Evolutionary conservation across 1,140 invertebrate genomes (phyloP).

Genomic region (Littorina saxatilis): DNA sequence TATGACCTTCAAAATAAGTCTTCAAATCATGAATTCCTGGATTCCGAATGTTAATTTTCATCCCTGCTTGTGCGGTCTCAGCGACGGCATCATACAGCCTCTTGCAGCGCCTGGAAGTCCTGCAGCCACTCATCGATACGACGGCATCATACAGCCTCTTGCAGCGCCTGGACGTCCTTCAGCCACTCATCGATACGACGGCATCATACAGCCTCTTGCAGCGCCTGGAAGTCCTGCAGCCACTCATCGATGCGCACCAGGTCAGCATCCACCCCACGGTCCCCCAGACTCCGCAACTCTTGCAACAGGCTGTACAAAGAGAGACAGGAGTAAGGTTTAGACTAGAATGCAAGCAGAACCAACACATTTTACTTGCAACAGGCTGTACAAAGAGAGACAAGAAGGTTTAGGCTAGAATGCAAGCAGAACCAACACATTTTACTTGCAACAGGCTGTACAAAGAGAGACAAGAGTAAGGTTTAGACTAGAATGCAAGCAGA

Average conservation of each 20-base stretch:
- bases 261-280: background rate
- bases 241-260: conserved; percentile 10
- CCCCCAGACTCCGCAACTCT: conserved; percentile 6
- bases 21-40: too few species aligned
- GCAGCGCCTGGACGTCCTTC: too few species aligned
- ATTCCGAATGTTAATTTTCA: too few species aligned
- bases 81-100: too few species aligned
- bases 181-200: too few species aligned
- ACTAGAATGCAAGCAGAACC: background rate
- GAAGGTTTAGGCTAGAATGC: background rate
- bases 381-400: background rate
- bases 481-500: background rate
- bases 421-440: too few species aligned
- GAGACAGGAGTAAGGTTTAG: background rate
- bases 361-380: background rate
- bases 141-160: too few species aligned
- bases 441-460: too few species aligned
- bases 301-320: conserved; percentile 3
- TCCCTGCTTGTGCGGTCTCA: too few species aligned
- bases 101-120: too few species aligned
- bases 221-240: background rate
- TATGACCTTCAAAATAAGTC: too few species aligned
- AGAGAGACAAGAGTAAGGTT: background rate
- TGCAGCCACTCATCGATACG: too few species aligned
- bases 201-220: conserved; percentile 2